phyloP scores from a whole-genome alignment of 2,888 invertebrate species.

The Scaptomyza caliginosa region DNA sequence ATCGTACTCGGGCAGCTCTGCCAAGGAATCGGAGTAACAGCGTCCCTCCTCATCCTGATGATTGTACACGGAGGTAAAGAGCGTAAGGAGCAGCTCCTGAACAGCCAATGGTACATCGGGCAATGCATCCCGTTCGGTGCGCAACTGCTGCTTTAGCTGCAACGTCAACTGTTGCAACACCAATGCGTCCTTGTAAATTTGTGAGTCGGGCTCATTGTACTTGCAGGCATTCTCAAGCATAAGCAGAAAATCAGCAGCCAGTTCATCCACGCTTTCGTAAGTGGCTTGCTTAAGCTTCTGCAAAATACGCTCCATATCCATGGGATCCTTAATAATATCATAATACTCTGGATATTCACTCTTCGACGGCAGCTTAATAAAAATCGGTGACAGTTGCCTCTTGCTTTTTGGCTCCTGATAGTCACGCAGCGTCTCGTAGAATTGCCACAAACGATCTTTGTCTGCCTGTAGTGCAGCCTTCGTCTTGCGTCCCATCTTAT shows the following conservation, averaged over 20 bases:
- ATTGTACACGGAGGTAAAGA: conserved; percentile 97
- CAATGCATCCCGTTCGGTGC: conserved; percentile 88
- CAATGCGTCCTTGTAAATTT: conserved; percentile 98
- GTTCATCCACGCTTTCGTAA: conserved; percentile 93
- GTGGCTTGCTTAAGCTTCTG: conserved; percentile 91
- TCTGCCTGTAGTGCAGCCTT: conserved; percentile 87
- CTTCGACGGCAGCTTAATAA: conserved; percentile 97
- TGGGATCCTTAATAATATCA: conserved; percentile 97
- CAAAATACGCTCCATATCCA: conserved; percentile 97
- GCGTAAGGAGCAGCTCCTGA: conserved; percentile 94
- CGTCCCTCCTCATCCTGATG: conserved; percentile 98
- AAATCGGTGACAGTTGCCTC: conserved; percentile 96
- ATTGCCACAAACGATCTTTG: conserved; percentile 92
- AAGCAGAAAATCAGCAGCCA: conserved; percentile 94
- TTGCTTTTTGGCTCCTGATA: conserved; percentile 92
- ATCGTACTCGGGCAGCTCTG: conserved; percentile 95
- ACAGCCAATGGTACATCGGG: conserved; percentile 96
- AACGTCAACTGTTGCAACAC: conserved; percentile 95
- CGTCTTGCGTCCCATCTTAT: conserved; percentile 71
- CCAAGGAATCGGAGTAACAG: conserved; percentile 97
- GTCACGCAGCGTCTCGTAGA: conserved; percentile 95
- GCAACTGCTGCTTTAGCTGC: conserved; percentile 94
- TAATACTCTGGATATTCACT: conserved; percentile 98
- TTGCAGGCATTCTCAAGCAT: conserved; percentile 99
- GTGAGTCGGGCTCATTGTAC: conserved; percentile 98